Conservation (phyloP, 2,113 vertebrate species). For the Sciurus niger region DNA sequence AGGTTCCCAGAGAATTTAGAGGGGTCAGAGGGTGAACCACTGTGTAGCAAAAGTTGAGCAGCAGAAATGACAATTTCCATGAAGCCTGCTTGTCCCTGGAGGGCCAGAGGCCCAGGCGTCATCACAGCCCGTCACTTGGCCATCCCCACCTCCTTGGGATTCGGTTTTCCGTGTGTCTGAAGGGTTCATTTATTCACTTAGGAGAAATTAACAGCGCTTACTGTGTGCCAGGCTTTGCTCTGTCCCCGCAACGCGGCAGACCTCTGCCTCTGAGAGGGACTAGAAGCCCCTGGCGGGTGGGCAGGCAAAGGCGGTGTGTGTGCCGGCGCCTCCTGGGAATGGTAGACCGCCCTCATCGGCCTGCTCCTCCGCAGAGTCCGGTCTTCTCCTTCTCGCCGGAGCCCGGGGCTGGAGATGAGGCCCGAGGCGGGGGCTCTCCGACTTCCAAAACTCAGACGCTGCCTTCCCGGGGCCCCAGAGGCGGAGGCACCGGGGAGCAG, state of each 20-base stretch:
- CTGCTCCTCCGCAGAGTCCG: conserved; percentile 91
- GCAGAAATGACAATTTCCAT: neutral
- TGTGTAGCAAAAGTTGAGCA: neutral
- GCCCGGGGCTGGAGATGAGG: conserved; percentile 88
- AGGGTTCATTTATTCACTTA: neutral
- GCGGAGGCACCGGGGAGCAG: conserved; percentile 90
- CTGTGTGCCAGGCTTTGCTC: neutral
- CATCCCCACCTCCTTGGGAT: neutral
- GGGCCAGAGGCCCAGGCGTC: neutral
- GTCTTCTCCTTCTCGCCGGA: conserved; percentile 96
- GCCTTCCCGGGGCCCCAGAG: conserved; percentile 91
- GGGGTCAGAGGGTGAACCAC: neutral
- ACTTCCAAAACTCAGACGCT: conserved; percentile 96
- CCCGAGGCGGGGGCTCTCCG: conserved; percentile 87
- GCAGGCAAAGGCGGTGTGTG: accelerated
- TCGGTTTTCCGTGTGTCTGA: neutral
- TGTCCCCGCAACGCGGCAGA: accelerated
- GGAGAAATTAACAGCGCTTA: neutral
- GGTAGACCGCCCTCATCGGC: conserved; percentile 40
- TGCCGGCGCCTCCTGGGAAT: neutral
- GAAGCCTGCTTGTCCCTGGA: neutral
- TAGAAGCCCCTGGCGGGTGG: neutral
- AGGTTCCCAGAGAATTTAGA: neutral
- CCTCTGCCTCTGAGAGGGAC: neutral
- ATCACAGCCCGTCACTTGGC: neutral